Evolutionary conservation across 2,888 invertebrate genomes (phyloP), one percentile per base, ranked within the genome.

Genomic region (Dione juno): DNA sequence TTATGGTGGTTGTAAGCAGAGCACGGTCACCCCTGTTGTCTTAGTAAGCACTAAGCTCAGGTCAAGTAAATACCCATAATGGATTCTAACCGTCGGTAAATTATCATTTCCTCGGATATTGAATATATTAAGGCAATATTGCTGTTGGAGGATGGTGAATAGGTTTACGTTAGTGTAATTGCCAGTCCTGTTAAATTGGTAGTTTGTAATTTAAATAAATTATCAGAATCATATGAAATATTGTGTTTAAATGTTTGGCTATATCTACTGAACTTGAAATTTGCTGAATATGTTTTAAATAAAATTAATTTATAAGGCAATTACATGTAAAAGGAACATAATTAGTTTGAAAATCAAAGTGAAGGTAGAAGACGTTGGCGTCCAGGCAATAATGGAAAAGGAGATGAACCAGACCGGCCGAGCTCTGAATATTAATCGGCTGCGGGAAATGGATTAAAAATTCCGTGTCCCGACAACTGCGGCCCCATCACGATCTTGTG

Each of bases 21-120:
- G 61, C 66, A 76, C 84, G 87, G 86, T 85, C 88, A 84, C 91
- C 92, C 92, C 83, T 93, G 93, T 93, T 93, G 91, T 93, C 92
- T 93, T 90, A 93, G 92, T 88, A 93, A 93, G 93, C 92, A 93
- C 89, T 89, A 90, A 88, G 85, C 90, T 83, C 83, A 91, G 93
- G 93, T 93, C 93, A 93, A 93, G 93, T 91, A 92, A 93, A 93
- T 92, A 92, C 81, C 89, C 90, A 87, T 93, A 93, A 93, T 93
- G 93, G 93, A 93, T 92, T 93, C 92, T 82, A 59, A 84, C 86
- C 84, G 83, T 82, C 88, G 81, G 85, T 90, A 87, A 91, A 92
- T 93, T 93, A 93, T 92, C 91, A 92, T 92, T 84, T 86, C 82
- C 77, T 85, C 92, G 92, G 92, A 93, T 92, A 93, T 93, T 93